phyloP scores from a whole-genome alignment of 2,113 vertebrate species.

The Dipodomys stephensi region DNA sequence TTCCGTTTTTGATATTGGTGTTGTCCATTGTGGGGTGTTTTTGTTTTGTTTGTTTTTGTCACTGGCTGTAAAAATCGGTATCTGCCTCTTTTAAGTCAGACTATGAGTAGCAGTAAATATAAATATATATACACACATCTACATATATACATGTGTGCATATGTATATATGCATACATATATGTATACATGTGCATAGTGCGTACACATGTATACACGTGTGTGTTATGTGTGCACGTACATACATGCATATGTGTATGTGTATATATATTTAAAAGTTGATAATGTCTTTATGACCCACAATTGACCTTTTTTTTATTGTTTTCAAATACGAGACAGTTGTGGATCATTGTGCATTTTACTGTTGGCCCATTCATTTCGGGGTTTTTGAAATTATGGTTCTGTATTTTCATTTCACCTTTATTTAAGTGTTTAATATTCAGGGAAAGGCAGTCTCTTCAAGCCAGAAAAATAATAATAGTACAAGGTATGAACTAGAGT shows the following conservation, averaged over 20 bases:
- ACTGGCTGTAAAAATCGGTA: slow-evolving; percentile 79
- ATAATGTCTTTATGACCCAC: slow-evolving; percentile 77
- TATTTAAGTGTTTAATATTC: slow-evolving; percentile 85
- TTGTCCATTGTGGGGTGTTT: slow-evolving; percentile 40
- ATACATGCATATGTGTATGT: too few species aligned
- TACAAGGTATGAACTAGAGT: slow-evolving; percentile 83
- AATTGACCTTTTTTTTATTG: slow-evolving; percentile 78
- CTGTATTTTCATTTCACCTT: slow-evolving; percentile 84
- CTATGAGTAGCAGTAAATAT: slow-evolving; percentile 73
- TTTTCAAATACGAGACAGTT: slow-evolving; percentile 70
- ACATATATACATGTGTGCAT: too few species aligned
- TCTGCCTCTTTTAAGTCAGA: slow-evolving; percentile 79
- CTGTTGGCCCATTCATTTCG: slow-evolving; percentile 87
- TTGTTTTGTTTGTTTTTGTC: slow-evolving; percentile 60
- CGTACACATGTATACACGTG: too few species aligned
- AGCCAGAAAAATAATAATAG: slow-evolving; percentile 80
- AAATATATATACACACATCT: not conserved
- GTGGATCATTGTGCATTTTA: slow-evolving; percentile 87
- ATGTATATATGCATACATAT: too few species aligned
- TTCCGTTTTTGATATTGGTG: slow-evolving; percentile 59
- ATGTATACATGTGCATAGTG: too few species aligned
- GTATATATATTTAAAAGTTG: slow-evolving; percentile 66
- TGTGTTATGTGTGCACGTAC: too few species aligned
- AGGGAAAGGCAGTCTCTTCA: slow-evolving; percentile 89
- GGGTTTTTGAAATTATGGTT: slow-evolving; percentile 81